Base-by-base conservation (phyloP, 2,797 vertebrate species). In the Vireo griseus region DNA sequence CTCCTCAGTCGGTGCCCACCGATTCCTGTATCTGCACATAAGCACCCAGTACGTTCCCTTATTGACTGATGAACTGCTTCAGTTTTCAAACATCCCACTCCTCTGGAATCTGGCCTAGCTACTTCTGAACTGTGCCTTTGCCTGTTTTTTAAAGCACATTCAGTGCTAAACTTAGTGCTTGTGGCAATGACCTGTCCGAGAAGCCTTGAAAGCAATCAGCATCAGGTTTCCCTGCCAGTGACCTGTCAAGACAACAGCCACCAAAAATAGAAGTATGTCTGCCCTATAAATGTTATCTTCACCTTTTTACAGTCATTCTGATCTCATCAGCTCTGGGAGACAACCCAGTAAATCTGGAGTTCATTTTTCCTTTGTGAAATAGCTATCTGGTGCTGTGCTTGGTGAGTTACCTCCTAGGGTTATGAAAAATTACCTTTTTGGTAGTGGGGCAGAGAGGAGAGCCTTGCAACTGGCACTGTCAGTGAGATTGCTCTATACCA, bases 201-300 rank as follows among this genome's bases (percentile, higher is more conserved):
- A 71, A 86, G 68, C 80, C 47, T 75, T 72, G 80, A 62, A 82
- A 82, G 66, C 0, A 5, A 35, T 67, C 77, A 81, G 57, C 19
- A 7, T 19, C 0, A 0, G 11, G 16, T 63, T 91, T 89, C 62
- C 10, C 54, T 92, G 65, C 57, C 87, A 62, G 19, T 44, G 61
- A 63, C 61, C 66, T 61, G 45, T 61, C 68, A 77, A 74, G 81
- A 47, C 24, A 80, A 25, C 42, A 58, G 31, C 57, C 61, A 26
- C 42, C 29, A 44, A 71, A 94, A 94, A 72, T 40, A 92, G 57
- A 52, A 90, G 15, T 48, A 5, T 52, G 31, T 74, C n/a, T 94
- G 40, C 45, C 31, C 28, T 69, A 3, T 16, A 71, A 71, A 48
- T 15, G 13, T n/a, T 52, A 44, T 42, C 55, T n/a, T 37, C 20